Percentiles rank a stretch among this genome's conserved stretches.
These are phyloP conservation scores for Naso thynnoides DNA, from an alignment of 2,797 vertebrate genomes.

Conservation along the genomic window DNA sequence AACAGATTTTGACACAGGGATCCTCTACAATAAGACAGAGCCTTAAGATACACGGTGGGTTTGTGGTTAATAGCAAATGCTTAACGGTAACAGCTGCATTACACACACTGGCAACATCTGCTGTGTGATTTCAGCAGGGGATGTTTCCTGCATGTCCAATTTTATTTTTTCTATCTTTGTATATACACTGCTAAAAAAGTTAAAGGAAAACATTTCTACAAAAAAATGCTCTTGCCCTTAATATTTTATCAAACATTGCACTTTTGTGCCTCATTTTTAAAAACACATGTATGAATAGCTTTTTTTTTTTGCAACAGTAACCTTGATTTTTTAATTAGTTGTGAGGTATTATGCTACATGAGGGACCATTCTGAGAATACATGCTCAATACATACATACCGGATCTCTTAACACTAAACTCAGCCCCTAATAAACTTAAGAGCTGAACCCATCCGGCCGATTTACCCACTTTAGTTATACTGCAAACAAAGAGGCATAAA, in stretches of 20 bases:
- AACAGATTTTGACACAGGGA: not conserved
- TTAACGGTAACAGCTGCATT: not conserved
- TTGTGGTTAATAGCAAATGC: not conserved
- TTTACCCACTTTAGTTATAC: not conserved
- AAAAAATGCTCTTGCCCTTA: not conserved
- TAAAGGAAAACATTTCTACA: not conserved
- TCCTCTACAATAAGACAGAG: not conserved
- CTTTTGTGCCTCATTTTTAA: slow-evolving; percentile 12
- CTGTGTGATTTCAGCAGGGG: not conserved
- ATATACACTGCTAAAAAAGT: not conserved
- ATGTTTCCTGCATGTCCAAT: not conserved
- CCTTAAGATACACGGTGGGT: not conserved
- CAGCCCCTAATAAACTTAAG: not conserved
- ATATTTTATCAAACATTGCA: not conserved
- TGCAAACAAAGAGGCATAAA: not conserved
- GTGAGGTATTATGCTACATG: not conserved
- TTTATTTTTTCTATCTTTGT: not conserved
- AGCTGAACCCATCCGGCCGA: not conserved
- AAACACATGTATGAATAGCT: slow-evolving; percentile 8
- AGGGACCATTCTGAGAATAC: not conserved
- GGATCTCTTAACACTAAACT: not conserved
- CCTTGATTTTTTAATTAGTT: slow-evolving; percentile 1
- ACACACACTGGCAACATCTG: not conserved
- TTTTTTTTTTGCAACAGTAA: not conserved
- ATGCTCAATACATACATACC: not conserved